These are phyloP conservation scores for Trididemnum nubilum DNA, from an alignment of 23 tunicate genomes.

Conservation along the genomic window DNA sequence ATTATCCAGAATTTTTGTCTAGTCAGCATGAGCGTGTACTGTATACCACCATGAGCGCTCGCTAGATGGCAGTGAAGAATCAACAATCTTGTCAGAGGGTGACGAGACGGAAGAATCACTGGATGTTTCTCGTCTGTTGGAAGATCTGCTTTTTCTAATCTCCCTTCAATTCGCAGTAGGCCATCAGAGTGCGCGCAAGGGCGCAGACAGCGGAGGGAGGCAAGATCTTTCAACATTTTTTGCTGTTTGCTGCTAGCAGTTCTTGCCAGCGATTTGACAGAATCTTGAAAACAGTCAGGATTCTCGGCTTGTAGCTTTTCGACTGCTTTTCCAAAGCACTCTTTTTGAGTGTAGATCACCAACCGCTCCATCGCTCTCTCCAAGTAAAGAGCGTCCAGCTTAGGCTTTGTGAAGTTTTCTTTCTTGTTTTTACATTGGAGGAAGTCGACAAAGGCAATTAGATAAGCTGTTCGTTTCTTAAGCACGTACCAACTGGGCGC, in stretches of 20 bases:
- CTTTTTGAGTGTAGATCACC: no score
- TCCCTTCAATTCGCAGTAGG: not conserved
- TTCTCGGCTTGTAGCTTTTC: not conserved
- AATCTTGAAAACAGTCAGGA: not conserved
- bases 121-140: no score
- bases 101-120: conserved; percentile 2
- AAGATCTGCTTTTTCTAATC: not conserved
- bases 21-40: not conserved
- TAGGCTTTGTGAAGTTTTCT: not conserved
- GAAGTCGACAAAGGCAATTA: not conserved
- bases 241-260: no score
- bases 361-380: not conserved
- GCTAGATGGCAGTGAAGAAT: not conserved
- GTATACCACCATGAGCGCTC: not conserved
- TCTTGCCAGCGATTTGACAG: not conserved
- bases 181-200: conserved; percentile 1
- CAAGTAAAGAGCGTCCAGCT: not conserved
- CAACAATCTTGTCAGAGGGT: conserved; percentile 2
- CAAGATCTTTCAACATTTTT: not conserved
- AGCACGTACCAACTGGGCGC: not conserved
- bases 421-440: not conserved
- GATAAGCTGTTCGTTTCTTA: conserved; percentile 1
- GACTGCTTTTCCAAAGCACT: not conserved
- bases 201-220: not conserved
- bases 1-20: conserved; percentile 3